Evolutionary conservation across 53 echinoderm and acorn worm species (phyloP), one percentile per base, ranked within the genome.

Genomic region (Henricia sp.): DNA sequence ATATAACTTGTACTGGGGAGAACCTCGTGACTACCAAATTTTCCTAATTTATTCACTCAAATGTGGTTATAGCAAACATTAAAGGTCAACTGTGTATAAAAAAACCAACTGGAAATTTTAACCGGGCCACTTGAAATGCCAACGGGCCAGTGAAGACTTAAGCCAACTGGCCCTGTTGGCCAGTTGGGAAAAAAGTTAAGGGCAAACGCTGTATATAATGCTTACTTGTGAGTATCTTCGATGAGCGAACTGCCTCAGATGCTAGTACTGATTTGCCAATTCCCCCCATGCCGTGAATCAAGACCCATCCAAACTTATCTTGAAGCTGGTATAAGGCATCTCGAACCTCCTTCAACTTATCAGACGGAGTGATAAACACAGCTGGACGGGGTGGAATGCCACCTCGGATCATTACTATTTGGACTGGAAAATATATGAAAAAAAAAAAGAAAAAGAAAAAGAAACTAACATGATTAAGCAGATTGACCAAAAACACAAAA

Each of bases 211-310:
- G n/a, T n/a, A 21, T 27, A 25, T 28, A 17, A 2, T 5, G 76
- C 82, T 62, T 39, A 95, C 95, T 89, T 40, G 93, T 83, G 25
- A 95, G 78, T 19, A 95, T 73, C 41, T 88, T 88, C 35, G 90
- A 82, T 37, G 86, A 60, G 43, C 95, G 65, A 1, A 95, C 65
- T 23, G 93, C 88, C 40, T 91, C 93, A 14, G 95, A 88, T 16
- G 92, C 95, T 16, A 93, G 52, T 0, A 93, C 89, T 11, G 93
- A 90, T 58, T 95, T 95, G 0, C 95, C 93, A 1, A 93, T 90
- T 8, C 95, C 95, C 38, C 95, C 95, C 93, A 95, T 95, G 6
- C 95, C 95, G 58, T 95, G 93, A 0, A 95, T 93, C 27, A 95
- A 71, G 1, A 93, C 93, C 88, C 89, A 95, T 16, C 95, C 95